phyloP scores from a whole-genome alignment of 2,888 invertebrate genomes.

The Rhagium mordax region DNA sequence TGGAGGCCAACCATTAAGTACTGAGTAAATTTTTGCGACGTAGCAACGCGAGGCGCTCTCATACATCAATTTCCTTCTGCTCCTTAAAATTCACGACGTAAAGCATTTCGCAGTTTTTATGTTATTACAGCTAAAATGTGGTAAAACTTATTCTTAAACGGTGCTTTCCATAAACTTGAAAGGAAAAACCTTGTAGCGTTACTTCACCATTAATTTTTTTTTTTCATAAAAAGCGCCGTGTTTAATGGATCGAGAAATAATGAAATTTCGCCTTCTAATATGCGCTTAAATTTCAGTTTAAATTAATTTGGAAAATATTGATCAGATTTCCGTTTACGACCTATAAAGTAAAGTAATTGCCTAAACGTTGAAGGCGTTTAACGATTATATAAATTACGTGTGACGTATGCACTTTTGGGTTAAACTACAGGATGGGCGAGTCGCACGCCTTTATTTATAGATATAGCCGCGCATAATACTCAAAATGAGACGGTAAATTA shows the following conservation, averaged over 20 bases:
- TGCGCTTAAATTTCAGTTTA: conserved; percentile 7
- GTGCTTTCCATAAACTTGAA: conserved; percentile 5
- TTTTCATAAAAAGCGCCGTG: neutral
- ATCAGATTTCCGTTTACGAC: neutral
- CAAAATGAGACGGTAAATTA: neutral
- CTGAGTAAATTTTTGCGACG: neutral
- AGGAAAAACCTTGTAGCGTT: neutral
- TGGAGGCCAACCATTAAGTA: too few relatives aligned
- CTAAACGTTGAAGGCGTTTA: neutral
- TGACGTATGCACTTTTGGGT: neutral
- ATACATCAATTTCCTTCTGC: neutral
- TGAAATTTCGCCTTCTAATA: conserved; percentile 20
- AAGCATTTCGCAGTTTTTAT: neutral
- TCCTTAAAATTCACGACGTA: neutral
- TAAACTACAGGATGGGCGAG: neutral
- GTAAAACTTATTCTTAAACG: neutral
- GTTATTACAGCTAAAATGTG: neutral
- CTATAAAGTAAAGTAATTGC: neutral
- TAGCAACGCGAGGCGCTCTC: neutral
- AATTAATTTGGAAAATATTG: conserved; percentile 22
- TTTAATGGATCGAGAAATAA: conserved; percentile 12
- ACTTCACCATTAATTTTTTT: conserved; percentile 11
- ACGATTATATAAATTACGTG: neutral
- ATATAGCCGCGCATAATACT: neutral
- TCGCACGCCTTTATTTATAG: neutral